phyloP scores from a whole-genome alignment of 2,797 vertebrate genomes.

The Characodon lateralis region DNA sequence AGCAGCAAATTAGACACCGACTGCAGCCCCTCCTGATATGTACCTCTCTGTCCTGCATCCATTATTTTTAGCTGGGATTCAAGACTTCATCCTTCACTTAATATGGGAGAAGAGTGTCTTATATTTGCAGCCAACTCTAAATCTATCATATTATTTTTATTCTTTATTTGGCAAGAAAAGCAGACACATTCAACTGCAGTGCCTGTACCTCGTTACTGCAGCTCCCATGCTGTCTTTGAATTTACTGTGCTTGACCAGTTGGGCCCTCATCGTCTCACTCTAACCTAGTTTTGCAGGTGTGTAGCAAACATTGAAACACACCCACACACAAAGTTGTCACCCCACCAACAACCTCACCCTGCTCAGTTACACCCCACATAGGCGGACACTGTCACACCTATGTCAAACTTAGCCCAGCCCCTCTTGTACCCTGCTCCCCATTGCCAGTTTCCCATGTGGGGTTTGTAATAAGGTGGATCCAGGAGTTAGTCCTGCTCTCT shows the following conservation, averaged over 20 bases:
- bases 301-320: conserved; percentile 42
- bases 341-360: conserved; percentile 49
- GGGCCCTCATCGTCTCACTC: conserved; percentile 37
- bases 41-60: conserved; percentile 67
- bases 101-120: conserved; percentile 73
- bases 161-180: conserved; percentile 33
- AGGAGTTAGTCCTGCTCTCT: conserved; percentile 81
- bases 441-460: conserved; percentile 71
- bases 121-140: conserved; percentile 40
- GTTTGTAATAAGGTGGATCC: conserved; percentile 79
- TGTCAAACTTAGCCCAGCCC: conserved; percentile 78
- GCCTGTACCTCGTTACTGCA: conserved; percentile 13
- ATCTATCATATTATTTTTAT: conserved; percentile 35
- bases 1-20: conserved; percentile 76
- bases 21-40: conserved; percentile 62
- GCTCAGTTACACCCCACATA: conserved; percentile 56
- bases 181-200: not conserved
- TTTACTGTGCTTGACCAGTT: conserved; percentile 16
- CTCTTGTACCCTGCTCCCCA: conserved; percentile 67
- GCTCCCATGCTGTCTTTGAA: conserved; percentile 26
- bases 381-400: conserved; percentile 59
- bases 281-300: conserved; percentile 51
- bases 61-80: conserved; percentile 83
- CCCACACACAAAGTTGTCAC: conserved; percentile 48
- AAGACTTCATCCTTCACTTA: conserved; percentile 72